Evolutionary conservation across 2,113 vertebrate genomes (phyloP).

Genomic region (Sebastes schlegelii): DNA sequence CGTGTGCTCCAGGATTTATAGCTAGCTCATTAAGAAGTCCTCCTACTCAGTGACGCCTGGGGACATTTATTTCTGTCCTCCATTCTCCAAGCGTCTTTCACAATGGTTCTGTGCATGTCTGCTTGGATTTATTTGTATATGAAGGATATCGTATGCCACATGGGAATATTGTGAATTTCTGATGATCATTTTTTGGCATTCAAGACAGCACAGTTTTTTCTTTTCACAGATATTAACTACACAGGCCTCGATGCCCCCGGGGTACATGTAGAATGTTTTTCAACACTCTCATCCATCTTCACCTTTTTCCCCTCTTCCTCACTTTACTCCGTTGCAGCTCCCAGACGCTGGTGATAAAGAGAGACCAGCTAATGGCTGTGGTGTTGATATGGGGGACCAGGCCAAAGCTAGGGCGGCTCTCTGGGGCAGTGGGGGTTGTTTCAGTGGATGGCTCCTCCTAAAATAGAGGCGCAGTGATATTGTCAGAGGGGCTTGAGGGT

Average conservation of each 20-base stretch:
- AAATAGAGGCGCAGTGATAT: constrained; percentile 57
- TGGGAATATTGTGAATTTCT: constrained; percentile 1
- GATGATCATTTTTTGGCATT: background rate
- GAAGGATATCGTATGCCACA: background rate
- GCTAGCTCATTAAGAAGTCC: background rate
- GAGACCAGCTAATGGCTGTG: constrained; percentile 63
- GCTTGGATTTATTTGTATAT: constrained; percentile 16
- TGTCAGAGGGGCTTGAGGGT: constrained; percentile 37
- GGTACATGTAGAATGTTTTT: constrained; percentile 54
- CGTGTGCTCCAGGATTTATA: constrained; percentile 20
- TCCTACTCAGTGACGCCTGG: constrained; percentile 38
- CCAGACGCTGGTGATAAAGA: constrained; percentile 43
- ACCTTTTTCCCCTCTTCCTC: constrained; percentile 17
- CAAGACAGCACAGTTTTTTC: background rate
- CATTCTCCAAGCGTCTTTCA: constrained; percentile 4
- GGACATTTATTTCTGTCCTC: constrained; percentile 39
- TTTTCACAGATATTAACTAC: constrained; percentile 24
- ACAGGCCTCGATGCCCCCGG: background rate
- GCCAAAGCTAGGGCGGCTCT: constrained; percentile 31
- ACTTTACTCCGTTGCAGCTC: constrained; percentile 45
- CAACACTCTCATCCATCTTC: constrained; percentile 58
- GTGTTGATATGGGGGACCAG: constrained; percentile 63
- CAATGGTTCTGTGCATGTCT: background rate
- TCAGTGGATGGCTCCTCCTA: constrained; percentile 32
- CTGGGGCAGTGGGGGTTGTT: constrained; percentile 17